Conservation (phyloP, 2,888 invertebrate species). For the Calliphora vomitoria region DNA sequence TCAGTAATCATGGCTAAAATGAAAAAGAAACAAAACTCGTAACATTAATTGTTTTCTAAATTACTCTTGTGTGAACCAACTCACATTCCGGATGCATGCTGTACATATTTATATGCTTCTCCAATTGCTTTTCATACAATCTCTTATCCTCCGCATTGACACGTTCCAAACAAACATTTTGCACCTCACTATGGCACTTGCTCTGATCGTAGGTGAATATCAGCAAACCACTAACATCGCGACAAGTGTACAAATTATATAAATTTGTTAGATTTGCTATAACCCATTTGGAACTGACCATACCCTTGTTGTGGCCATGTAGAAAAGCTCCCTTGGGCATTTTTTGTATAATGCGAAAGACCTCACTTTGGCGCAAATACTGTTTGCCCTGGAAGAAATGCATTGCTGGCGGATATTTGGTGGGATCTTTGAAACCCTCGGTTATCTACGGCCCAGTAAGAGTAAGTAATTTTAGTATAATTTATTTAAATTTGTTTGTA, state of each 20-base stretch:
- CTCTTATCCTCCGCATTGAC: conserved; percentile 84
- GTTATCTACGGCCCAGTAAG: conserved; percentile 76
- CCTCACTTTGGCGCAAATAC: conserved; percentile 86
- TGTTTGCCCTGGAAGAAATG: conserved; percentile 86
- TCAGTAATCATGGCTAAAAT: conserved; percentile 82
- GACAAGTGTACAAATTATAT: conserved; percentile 82
- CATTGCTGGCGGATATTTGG: conserved; percentile 86
- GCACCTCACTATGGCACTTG: conserved; percentile 82
- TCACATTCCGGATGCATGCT: conserved; percentile 85
- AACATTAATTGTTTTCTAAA: background rate
- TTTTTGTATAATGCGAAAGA: conserved; percentile 86
- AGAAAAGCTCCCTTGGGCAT: conserved; percentile 87
- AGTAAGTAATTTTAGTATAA: background rate
- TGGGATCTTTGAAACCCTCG: conserved; percentile 81
- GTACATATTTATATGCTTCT: conserved; percentile 86
- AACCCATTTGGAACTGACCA: conserved; percentile 86
- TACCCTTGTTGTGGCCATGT: conserved; percentile 86
- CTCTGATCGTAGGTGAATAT: conserved; percentile 82
- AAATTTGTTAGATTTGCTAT: conserved; percentile 86
- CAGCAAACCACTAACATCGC: conserved; percentile 81
- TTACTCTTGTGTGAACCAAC: conserved; percentile 51
- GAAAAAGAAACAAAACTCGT: background rate
- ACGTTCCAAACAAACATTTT: conserved; percentile 84
- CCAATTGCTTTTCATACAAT: conserved; percentile 86
- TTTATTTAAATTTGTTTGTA: background rate